These are phyloP conservation scores for Aproaerema taeniolella DNA, from an alignment of 2,888 invertebrate species.

Conservation along the genomic window DNA sequence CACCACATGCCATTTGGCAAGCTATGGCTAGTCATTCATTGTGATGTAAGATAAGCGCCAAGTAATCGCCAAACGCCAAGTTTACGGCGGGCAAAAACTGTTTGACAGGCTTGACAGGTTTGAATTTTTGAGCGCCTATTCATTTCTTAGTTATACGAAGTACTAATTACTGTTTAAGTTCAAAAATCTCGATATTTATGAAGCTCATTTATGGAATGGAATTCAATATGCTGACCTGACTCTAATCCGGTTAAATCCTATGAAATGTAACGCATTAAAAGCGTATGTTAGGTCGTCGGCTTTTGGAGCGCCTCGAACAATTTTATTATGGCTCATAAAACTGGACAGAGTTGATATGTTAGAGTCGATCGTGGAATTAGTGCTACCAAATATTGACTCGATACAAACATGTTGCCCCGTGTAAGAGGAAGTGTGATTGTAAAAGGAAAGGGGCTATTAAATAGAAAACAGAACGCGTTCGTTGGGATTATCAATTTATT, in stretches of 20 bases:
- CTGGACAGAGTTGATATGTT: slow-evolving; percentile 27
- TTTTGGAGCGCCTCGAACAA: slow-evolving; percentile 37
- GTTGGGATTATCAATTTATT: slow-evolving; percentile 1
- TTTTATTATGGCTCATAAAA: slow-evolving; percentile 47
- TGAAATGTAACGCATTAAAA: slow-evolving; percentile 42
- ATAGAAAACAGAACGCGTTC: slow-evolving; percentile 7
- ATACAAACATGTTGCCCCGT: slow-evolving; percentile 11
- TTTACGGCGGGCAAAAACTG: slow-evolving; percentile 33
- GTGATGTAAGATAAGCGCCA: slow-evolving; percentile 36
- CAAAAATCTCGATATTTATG: slow-evolving; percentile 19
- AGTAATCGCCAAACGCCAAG: slow-evolving; percentile 37
- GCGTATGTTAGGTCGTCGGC: slow-evolving; percentile 34
- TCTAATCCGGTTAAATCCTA: slow-evolving; percentile 33
- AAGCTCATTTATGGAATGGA: slow-evolving; percentile 25
- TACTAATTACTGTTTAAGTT: slow-evolving; percentile 6
- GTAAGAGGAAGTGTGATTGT: slow-evolving; percentile 13
- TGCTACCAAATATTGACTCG: slow-evolving; percentile 24
- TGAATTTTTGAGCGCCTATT: slow-evolving; percentile 7
- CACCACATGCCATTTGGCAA: slow-evolving; percentile 35
- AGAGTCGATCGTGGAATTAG: slow-evolving; percentile 15
- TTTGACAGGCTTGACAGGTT: no score
- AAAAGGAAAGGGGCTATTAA: slow-evolving; percentile 14
- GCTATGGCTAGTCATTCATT: slow-evolving; percentile 34
- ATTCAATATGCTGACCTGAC: slow-evolving; percentile 24
- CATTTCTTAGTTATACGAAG: slow-evolving; percentile 4